Base-by-base conservation (phyloP, 2,888 invertebrate species). In the Diploptera punctata region DNA sequence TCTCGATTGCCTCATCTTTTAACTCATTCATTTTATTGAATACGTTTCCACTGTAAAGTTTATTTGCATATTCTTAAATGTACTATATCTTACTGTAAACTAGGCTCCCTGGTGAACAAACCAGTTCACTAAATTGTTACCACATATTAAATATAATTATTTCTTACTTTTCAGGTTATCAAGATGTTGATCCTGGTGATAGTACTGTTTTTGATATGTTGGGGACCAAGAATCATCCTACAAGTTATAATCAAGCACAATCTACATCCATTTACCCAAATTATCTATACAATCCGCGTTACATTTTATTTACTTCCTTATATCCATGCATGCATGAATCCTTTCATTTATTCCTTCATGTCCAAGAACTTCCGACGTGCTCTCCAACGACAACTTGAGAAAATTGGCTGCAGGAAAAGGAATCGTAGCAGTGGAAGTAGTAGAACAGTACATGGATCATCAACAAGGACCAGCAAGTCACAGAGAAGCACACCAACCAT, bases 141-240 rank as follows among this genome's bases (percentile, higher is more conserved):
- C n/a, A n/a, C 47, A 0, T n/a, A n/a, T n/a, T 47, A 4, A 18
- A n/a, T 44, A n/a, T 7, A 1, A 47, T 9, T 47, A 0, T 24
- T 10, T 1, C 24, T 5, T 9, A 24, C 24, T 73, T 79, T 78
- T 0, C 80, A 86, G 86, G 86, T 86, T 9, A 86, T 86, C 74
- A 85, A 85, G 78, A 86, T 86, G 85, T 80, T 86, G 72, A 81
- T 86, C 10, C 80, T 85, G 16, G 84, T 86, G 13, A 82, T 86
- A 24, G 67, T 82, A 1, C 80, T 85, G 1, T 86, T 86, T 78
- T 77, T 85, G 33, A 47, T 84, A 5, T 84, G 84, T 76, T 86
- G 86, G 85, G 86, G 86, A n/a, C 86, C 86, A 1, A 81, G 83
- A 43, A 79, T 85, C 31, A 79, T 84, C 26, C 80, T 85, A 75